phyloP scores from a whole-genome alignment of 2,113 vertebrate genomes.

The Brachypodius melanocephalos region DNA sequence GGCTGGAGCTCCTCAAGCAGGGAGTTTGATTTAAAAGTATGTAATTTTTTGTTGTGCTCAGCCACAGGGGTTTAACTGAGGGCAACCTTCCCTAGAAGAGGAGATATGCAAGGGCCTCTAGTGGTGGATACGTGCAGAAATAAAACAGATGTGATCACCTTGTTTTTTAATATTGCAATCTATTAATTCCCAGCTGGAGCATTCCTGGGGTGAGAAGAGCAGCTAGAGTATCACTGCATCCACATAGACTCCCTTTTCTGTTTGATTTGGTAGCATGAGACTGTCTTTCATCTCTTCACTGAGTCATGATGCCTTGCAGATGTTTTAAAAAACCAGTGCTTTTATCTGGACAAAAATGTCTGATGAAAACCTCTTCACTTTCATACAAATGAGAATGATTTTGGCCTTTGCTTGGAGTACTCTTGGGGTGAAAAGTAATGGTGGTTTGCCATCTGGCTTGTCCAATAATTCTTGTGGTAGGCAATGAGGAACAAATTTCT shows the following conservation, averaged over 20 bases:
- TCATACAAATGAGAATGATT: not conserved
- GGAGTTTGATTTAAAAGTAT: not conserved
- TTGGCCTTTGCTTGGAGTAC: not conserved
- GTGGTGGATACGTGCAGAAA: not conserved
- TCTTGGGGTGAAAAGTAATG: not conserved
- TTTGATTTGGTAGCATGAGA: not conserved
- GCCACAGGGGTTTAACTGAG: not conserved
- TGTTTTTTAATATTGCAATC: rapidly evolving
- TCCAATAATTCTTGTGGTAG: not conserved
- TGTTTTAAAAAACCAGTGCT: not conserved
- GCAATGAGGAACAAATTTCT: not conserved
- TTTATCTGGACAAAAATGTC: not conserved
- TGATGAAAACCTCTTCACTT: not conserved
- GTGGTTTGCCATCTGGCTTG: not conserved
- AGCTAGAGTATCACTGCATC: not conserved
- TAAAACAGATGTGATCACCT: rapidly evolving
- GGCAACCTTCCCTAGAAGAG: not conserved
- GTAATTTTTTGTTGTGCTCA: not conserved
- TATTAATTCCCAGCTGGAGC: not conserved
- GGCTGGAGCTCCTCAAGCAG: not conserved
- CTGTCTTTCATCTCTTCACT: not conserved
- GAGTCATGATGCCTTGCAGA: not conserved
- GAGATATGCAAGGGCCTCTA: not conserved
- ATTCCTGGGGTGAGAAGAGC: not conserved
- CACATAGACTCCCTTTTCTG: not conserved